Evolutionary conservation across 64 coral and sea anemone species (phyloP).

Genomic region (Platygyra sinensis): DNA sequence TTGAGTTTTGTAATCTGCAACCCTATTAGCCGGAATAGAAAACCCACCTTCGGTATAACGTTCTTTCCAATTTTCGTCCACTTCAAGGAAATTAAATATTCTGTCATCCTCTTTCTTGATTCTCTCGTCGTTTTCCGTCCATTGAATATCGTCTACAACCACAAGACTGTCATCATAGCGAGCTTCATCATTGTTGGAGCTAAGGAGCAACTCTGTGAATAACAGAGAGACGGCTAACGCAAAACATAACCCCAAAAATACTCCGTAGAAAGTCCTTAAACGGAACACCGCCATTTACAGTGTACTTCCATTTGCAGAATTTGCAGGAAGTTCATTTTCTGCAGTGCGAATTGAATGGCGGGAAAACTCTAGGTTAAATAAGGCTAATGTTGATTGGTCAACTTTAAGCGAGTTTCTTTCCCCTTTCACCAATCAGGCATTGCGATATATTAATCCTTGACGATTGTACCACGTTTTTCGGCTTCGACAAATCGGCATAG

Average conservation of each 20-base stretch:
- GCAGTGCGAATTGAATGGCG: conserved; percentile 40
- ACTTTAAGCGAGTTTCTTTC: neutral
- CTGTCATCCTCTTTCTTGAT: neutral
- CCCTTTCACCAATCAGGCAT: conserved; percentile 17
- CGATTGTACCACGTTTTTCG: conserved; percentile 66
- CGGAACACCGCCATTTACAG: neutral
- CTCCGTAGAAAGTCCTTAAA: neutral
- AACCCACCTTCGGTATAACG: conserved; percentile 65
- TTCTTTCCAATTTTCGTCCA: conserved; percentile 71
- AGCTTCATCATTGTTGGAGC: neutral
- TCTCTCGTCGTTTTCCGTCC: neutral
- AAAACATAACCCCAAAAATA: neutral
- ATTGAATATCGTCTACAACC: neutral
- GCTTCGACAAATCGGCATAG: neutral
- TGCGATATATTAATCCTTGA: neutral
- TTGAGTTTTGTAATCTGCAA: no score
- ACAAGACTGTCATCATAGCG: neutral
- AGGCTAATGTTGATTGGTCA: conserved; percentile 36
- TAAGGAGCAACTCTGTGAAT: neutral
- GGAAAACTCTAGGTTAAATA: neutral
- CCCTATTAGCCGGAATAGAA: no score
- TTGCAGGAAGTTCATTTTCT: neutral
- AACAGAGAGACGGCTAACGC: neutral
- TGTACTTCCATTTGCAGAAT: no score
- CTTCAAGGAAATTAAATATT: conserved; percentile 7